Base-by-base conservation (phyloP, 1,140 invertebrate species). In the Hycleus phaleratus region DNA sequence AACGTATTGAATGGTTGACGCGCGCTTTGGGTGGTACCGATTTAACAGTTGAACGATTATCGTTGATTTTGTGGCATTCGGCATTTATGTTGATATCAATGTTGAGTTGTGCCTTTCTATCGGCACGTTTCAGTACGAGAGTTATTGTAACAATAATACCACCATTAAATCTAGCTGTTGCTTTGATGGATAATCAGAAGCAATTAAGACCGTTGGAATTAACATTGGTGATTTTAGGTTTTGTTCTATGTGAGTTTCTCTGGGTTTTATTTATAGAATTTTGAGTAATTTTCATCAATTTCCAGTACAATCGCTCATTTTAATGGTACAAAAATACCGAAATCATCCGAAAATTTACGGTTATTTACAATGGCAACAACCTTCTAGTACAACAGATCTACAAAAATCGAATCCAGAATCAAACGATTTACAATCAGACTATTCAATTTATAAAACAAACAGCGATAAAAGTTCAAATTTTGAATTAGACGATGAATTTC, bases 1-100 rank as follows among this genome's bases (percentile, higher is more conserved):
- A 79, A 12, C 75, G 75, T 52, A 70, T 85, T 3, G 70, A 71
- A 12, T 85, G 84, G 83, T 73, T 85, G 53, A 74, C 73, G 8
- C 38, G 68, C 72, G 53, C 75, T 79, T 25, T 84, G 10, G 82
- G 79, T 26, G 78, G 78, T 25, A 68, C 68, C 18, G 73, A 73
- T 63, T 12, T 64, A 24, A 67, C 68, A 10, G 56, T 72, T 25
- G 69, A 73, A 42, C 49, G 67, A 11, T 47, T 74, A 4, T 68
- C 69, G 54, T 38, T 71, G 2, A 61, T 72, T 26, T 40, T 72
- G 6, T 69, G 65, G 63, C 71, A 74, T 59, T 48, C 65, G 2
- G 48, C 56, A 0, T 72, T 73, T 58, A 50, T 73, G 32, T 49
- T 73, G 18, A 47, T 69, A 4, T 60, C 64, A 9, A 74, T 74